Evolutionary conservation across 2,888 invertebrate species (phyloP), one percentile per base, ranked within the genome.

Genomic region (Idaea dimidiata): DNA sequence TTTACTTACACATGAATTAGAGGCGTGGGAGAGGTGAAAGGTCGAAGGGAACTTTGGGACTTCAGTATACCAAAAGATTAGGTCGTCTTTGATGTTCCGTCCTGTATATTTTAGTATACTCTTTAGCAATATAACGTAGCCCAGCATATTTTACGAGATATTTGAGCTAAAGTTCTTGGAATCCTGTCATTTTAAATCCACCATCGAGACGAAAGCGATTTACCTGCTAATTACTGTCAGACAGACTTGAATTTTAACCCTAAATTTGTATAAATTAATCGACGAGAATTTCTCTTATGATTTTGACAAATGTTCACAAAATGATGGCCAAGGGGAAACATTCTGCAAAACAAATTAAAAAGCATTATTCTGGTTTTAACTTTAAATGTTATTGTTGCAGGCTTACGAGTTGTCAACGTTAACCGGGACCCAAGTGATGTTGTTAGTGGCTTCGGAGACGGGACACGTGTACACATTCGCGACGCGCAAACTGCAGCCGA

Each of bases 381-480:
- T 60, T 62, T 18, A 55, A 59, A 57, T 60, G 58, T 58, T 82
- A 66, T 71, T 75, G 56, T 87, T 85, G 10, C 95, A 99, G 99
- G 99, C 99, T 64, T 99, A 99, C 94, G 99, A 99, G 93, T 93
- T 99, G 81, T 99, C 99, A 67, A 99, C 99, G 74, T 91, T 99
- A 87, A 99, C 99, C 71, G 99, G 99, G 62, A 99, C 99, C 53
- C 99, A 99, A 93, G 99, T 99, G 88, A 99, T 99, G 99, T 94
- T 99, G 79, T 94, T 99, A 83, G 99, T 99, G 72, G 99, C 99
- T 67, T 99, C 98, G 71, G 99, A 99, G 91, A 99, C 99, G 17
- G 99, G 99, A 62, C 99, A 99, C 93, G 99, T 99, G 81, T 99
- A 99, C 93, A 99, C 99, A 69, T 99, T 99, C 93, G 99, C 99